These are phyloP conservation scores for Sinocyclocheilus anophthalmus DNA, from an alignment of 2,113 vertebrate species.

Conservation along the genomic window DNA sequence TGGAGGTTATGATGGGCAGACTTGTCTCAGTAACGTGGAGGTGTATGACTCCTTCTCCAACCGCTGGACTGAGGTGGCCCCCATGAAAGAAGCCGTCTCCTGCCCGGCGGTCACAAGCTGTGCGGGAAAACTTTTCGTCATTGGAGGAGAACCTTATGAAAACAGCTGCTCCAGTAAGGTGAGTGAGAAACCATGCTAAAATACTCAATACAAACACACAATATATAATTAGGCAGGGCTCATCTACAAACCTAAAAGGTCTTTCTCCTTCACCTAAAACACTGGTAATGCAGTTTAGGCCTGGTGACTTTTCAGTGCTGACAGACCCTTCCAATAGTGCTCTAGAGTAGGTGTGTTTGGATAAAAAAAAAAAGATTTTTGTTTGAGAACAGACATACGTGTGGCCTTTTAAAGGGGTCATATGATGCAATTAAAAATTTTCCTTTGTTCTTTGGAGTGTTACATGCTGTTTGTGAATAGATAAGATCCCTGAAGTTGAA, in stretches of 20 bases:
- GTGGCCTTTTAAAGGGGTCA: no score
- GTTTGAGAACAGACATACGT: background rate
- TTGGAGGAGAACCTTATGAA: constrained; percentile 94
- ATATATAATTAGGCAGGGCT: background rate
- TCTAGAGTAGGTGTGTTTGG: background rate
- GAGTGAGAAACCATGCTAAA: constrained; percentile 30
- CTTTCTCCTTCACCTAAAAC: background rate
- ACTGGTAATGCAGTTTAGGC: background rate
- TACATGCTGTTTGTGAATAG: no score
- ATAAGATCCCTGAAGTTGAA: no score
- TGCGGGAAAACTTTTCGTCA: constrained; percentile 91
- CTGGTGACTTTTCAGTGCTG: background rate
- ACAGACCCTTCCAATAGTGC: background rate
- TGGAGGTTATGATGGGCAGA: constrained; percentile 97
- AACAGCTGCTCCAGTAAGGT: constrained; percentile 98
- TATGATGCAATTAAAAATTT: no score
- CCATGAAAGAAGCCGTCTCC: constrained; percentile 94
- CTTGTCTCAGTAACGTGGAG: constrained; percentile 93
- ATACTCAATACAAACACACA: background rate
- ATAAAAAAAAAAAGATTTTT: no score
- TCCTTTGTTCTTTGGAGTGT: no score
- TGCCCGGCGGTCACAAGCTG: constrained; percentile 95
- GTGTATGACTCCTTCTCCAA: constrained; percentile 98
- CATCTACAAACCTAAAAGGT: background rate
- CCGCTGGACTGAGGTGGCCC: constrained; percentile 95